Evolutionary conservation across 2,113 vertebrate species (phyloP).

Genomic region (Salvelinus sp.): DNA sequence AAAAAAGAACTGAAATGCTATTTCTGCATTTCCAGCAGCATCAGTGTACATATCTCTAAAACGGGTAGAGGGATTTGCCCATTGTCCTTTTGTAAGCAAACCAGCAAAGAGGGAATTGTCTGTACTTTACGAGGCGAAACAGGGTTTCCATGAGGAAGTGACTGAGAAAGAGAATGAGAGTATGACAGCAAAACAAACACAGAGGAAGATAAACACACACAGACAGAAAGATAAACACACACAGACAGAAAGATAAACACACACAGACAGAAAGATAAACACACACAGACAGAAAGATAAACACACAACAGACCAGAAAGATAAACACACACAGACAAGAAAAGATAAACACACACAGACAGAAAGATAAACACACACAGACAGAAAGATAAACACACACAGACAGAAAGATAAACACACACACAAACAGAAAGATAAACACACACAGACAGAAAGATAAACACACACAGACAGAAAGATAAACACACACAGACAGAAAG

Average conservation of each 20-base stretch:
- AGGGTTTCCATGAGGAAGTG: slow-evolving; percentile 17
- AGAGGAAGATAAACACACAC: background rate
- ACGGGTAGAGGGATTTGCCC: background rate
- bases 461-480: background rate
- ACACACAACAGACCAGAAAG: background rate
- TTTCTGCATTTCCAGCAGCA: background rate
- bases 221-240: background rate
- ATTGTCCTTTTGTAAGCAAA: slow-evolving; percentile 4
- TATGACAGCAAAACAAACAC: background rate
- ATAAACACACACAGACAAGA: too few species aligned
- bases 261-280: background rate
- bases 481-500: background rate
- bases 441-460: background rate
- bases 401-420: background rate
- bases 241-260: background rate
- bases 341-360: too few species aligned
- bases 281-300: background rate
- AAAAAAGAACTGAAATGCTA: background rate
- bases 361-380: background rate
- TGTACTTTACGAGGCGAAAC: slow-evolving; percentile 14
- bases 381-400: background rate
- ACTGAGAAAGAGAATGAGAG: slow-evolving; percentile 11
- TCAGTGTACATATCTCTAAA: background rate
- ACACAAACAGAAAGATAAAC: background rate
- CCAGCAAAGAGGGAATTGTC: slow-evolving; percentile 6